Evolutionary conservation across 1,140 invertebrate genomes (phyloP).

Genomic region (Meloidogyne exigua): DNA sequence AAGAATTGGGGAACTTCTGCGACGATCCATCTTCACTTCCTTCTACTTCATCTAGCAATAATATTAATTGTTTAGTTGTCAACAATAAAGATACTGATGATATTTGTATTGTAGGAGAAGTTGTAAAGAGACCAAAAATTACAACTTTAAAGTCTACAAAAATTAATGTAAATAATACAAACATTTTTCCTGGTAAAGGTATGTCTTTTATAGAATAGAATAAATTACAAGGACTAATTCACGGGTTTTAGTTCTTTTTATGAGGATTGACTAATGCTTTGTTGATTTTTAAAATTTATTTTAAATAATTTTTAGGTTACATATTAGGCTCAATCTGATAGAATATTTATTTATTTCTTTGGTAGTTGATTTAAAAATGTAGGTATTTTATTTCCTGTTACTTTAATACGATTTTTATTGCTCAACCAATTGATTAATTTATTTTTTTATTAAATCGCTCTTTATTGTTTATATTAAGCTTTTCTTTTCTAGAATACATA

Average conservation of each 20-base stretch:
- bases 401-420: neutral
- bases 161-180: neutral
- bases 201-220: too few relatives aligned
- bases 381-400: neutral
- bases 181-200: slow-evolving; percentile 1
- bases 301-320: neutral
- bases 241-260: too few relatives aligned
- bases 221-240: too few relatives aligned
- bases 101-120: neutral
- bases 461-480: too few relatives aligned
- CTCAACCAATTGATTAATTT: neutral
- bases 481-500: too few relatives aligned
- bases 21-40: neutral
- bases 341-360: neutral
- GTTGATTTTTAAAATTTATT: neutral
- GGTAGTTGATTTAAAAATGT: neutral
- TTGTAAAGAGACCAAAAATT: neutral
- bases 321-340: neutral
- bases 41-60: neutral
- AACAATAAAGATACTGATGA: neutral
- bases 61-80: neutral
- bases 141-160: neutral
- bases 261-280: too few relatives aligned
- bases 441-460: neutral
- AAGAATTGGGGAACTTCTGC: neutral